These are phyloP conservation scores for Ormyrus nitidulus DNA, from an alignment of 2,888 invertebrate species.

Conservation along the genomic window DNA sequence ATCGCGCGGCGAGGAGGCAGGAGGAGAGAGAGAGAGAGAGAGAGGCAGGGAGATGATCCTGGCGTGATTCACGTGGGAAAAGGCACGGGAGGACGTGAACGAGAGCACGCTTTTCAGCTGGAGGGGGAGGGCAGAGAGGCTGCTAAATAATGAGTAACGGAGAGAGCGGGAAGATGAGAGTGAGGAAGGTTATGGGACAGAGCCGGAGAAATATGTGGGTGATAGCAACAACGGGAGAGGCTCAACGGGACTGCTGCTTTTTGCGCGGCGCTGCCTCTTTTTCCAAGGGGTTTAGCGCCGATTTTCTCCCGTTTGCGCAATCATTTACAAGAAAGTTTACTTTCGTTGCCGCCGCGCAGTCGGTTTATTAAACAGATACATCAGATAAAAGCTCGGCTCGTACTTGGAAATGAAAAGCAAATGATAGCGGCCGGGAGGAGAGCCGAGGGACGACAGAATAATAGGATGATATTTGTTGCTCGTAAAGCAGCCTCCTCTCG, in stretches of 20 bases:
- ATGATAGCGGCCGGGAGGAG: too few relatives aligned
- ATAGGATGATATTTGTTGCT: slow-evolving; percentile 29
- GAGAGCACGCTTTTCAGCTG: slow-evolving; percentile 67
- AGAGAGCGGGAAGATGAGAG: slow-evolving; percentile 13
- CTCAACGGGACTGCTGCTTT: slow-evolving; percentile 12
- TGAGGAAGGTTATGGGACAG: slow-evolving; percentile 34
- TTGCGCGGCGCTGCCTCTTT: not conserved
- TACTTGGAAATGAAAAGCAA: too few relatives aligned
- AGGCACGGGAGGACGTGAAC: slow-evolving; percentile 62
- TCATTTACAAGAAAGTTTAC: too few relatives aligned
- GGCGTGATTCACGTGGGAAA: slow-evolving; percentile 69
- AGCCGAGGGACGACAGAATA: slow-evolving; percentile 11
- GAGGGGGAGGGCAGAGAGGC: slow-evolving; percentile 55
- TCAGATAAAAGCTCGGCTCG: too few relatives aligned
- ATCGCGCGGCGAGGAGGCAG: slow-evolving; percentile 29
- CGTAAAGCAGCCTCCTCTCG: slow-evolving; percentile 61
- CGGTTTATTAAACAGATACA: too few relatives aligned
- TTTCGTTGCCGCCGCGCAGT: too few relatives aligned
- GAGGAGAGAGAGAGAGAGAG: slow-evolving; percentile 14
- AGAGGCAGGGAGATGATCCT: slow-evolving; percentile 50
- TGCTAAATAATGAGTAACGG: not conserved
- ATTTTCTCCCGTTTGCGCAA: too few relatives aligned
- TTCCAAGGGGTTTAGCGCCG: too few relatives aligned
- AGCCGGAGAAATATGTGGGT: slow-evolving; percentile 44
- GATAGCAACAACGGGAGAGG: slow-evolving; percentile 17